These are phyloP conservation scores for Cynopterus sphinx DNA, from an alignment of 2,797 vertebrate species.

Conservation along the genomic window DNA sequence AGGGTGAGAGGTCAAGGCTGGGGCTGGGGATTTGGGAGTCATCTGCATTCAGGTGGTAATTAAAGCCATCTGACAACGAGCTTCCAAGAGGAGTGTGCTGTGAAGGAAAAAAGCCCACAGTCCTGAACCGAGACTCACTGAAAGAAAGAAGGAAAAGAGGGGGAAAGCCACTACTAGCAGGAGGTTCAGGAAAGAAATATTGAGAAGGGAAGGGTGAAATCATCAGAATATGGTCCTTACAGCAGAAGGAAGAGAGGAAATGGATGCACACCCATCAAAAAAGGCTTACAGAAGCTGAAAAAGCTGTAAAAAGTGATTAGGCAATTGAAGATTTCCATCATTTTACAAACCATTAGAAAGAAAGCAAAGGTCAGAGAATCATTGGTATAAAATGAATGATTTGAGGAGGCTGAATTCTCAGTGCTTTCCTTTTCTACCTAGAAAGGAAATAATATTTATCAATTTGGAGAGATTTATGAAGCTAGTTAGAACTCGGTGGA, in stretches of 20 bases:
- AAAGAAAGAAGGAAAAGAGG: neutral
- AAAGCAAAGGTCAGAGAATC: constrained; percentile 43
- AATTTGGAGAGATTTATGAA: neutral
- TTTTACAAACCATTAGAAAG: constrained; percentile 43
- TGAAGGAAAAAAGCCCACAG: neutral
- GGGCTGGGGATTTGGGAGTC: constrained; percentile 74
- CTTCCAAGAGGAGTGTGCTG: constrained; percentile 50
- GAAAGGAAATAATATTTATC: constrained; percentile 35
- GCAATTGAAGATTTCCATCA: constrained; percentile 36
- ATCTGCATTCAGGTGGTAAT: constrained; percentile 78
- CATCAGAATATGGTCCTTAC: neutral
- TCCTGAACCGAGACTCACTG: neutral
- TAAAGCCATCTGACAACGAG: constrained; percentile 74
- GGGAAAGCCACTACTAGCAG: neutral
- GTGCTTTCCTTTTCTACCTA: constrained; percentile 9
- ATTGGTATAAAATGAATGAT: neutral
- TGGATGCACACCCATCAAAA: neutral
- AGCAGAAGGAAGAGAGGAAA: neutral
- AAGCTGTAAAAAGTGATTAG: constrained; percentile 6
- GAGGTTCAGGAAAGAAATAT: neutral
- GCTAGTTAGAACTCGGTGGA: neutral
- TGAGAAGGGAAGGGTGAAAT: neutral
- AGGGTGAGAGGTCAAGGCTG: constrained; percentile 79
- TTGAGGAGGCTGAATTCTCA: neutral
- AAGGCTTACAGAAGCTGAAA: constrained; percentile 2